Conservation (phyloP, 2,888 invertebrate genomes). For the Ornithoptera alexandrae region DNA sequence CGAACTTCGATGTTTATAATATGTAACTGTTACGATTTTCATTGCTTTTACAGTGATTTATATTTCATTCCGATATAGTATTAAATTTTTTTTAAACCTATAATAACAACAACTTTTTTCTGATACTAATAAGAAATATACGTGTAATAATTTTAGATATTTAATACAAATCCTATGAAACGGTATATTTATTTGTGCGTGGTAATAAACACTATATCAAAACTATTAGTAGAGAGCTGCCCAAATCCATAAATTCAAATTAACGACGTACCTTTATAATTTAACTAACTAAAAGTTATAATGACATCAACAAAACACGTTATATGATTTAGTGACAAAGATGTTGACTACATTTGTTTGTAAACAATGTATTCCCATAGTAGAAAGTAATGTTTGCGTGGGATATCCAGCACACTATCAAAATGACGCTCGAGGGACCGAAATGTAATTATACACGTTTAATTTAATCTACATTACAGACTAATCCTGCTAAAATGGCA, state of each 20-base stretch:
- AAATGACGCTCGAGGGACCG: slow-evolving; percentile 12
- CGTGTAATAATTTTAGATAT: too few relatives aligned
- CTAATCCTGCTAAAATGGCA: slow-evolving; percentile 40
- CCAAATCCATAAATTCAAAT: too few relatives aligned
- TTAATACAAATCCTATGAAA: too few relatives aligned
- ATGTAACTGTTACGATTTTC: not conserved
- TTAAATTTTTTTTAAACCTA: not conserved
- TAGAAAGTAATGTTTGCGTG: slow-evolving; percentile 16
- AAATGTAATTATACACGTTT: slow-evolving; percentile 33
- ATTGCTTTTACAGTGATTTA: not conserved
- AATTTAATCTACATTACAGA: slow-evolving; percentile 43
- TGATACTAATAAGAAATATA: too few relatives aligned
- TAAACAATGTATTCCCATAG: not conserved
- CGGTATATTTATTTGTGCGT: not conserved
- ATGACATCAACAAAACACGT: slow-evolving; percentile 2
- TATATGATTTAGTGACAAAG: not conserved
- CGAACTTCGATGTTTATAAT: not conserved
- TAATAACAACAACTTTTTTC: too few relatives aligned
- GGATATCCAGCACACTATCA: slow-evolving; percentile 10
- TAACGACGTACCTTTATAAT: slow-evolving; percentile 3
- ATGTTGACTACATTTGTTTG: not conserved
- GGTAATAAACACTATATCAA: not conserved
- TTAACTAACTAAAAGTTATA: slow-evolving; percentile 15
- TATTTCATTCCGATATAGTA: not conserved
- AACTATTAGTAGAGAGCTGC: too few relatives aligned